phyloP scores from a whole-genome alignment of 2,113 vertebrate genomes.

The Tinamus guttatus region DNA sequence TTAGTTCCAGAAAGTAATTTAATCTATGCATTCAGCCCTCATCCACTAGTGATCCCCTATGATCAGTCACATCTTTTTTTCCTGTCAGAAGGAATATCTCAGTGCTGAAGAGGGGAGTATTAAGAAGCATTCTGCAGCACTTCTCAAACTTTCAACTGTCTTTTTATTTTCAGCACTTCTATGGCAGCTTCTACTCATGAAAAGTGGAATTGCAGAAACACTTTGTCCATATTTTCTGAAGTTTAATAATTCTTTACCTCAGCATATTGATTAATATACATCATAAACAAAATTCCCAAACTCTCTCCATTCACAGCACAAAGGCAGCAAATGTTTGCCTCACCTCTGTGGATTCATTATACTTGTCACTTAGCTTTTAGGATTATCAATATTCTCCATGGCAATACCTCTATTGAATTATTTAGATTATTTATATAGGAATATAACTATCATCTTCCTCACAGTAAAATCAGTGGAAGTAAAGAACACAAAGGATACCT shows the following conservation, averaged over 20 bases:
- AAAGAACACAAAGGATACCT: conserved; percentile 14
- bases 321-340: neutral
- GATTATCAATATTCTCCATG: neutral
- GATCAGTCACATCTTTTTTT: neutral
- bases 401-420: neutral
- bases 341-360: neutral
- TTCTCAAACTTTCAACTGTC: neutral
- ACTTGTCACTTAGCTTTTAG: fast-evolving
- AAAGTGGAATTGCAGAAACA: neutral
- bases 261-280: neutral
- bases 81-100: neutral
- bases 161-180: neutral
- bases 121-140: neutral
- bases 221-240: neutral
- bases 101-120: neutral
- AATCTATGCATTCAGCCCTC: conserved; percentile 34
- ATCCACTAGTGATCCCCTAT: neutral
- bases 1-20: conserved; percentile 55
- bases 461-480: conserved; percentile 14
- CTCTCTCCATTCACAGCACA: neutral
- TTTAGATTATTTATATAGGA: neutral
- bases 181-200: neutral
- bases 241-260: neutral
- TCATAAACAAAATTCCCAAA: neutral
- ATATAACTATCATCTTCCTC: neutral